These are phyloP conservation scores for Hylia prasina DNA, from an alignment of 2,113 vertebrate species.

Conservation along the genomic window DNA sequence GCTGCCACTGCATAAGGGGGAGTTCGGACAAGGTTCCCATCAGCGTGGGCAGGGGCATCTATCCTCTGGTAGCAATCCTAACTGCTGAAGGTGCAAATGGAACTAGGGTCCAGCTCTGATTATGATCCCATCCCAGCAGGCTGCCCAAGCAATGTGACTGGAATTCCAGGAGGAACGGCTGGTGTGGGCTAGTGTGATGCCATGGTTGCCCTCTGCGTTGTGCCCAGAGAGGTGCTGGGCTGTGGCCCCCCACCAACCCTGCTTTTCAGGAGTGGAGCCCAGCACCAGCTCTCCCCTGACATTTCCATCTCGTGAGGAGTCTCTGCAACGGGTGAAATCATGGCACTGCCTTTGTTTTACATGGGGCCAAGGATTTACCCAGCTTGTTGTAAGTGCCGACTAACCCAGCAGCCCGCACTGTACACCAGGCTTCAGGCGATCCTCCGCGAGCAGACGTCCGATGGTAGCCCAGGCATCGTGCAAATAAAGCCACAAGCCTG, in stretches of 20 bases:
- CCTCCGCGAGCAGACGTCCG: too few relatives aligned
- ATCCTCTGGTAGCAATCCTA: neutral
- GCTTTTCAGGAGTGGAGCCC: neutral
- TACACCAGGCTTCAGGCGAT: rapidly evolving
- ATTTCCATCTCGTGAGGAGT: neutral
- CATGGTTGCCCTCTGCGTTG: neutral
- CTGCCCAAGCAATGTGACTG: rapidly evolving
- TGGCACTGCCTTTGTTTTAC: neutral
- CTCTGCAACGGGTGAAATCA: neutral
- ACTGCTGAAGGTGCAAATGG: rapidly evolving
- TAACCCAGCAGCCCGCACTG: rapidly evolving
- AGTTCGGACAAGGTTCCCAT: neutral
- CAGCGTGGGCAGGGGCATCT: neutral
- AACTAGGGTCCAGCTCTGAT: neutral
- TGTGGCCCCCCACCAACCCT: neutral
- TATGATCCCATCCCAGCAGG: neutral
- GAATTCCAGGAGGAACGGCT: rapidly evolving
- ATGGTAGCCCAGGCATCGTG: rapidly evolving
- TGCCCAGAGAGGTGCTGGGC: neutral
- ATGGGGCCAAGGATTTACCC: neutral
- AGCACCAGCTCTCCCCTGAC: rapidly evolving
- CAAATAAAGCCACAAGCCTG: neutral
- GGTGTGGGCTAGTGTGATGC: rapidly evolving
- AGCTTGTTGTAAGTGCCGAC: neutral
- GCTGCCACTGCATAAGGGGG: neutral